Base-by-base conservation (phyloP, 1,140 invertebrate species). In the Drosophila kepulauana region DNA sequence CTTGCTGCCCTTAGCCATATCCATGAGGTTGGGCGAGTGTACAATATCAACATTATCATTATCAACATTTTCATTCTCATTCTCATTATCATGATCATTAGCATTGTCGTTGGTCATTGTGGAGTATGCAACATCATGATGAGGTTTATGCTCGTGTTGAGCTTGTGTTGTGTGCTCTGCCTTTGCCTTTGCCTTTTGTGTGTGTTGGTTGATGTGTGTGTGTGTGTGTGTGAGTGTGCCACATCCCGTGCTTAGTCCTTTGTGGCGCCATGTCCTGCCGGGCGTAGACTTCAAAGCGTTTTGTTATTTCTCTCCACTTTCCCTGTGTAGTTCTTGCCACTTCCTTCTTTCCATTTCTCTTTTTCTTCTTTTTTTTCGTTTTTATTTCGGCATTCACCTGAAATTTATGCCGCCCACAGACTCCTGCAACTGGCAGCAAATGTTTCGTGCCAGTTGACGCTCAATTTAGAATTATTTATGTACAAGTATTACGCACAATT, bases 371-470 rank as follows among this genome's bases (percentile, higher is more conserved):
- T 13, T 45, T 43, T 59, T 5, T 7, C 5, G 10, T 58, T 28
- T n/a, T 28, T 8, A 28, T 25, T 38, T 61, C 10, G 30, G 46
- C n/a, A 38, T 46, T 6, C 66, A 75, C 35, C 66, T 63, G 51
- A 28, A 62, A 67, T 59, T 46, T 45, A 51, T 57, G 51, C 72
- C 51, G 25, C 66, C 72, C 51, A 30, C 11, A 11, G 10, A 35
- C 28, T 54, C 65, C 65, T 54, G 71, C 57, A 46, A 33, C 30
- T 69, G 65, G 58, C 57, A 61, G 57, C 71, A 72, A 72, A 57
- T 74, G 71, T 68, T 74, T 68, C n/a, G 45, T 61, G 56, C 56
- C 71, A 74, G 64, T 74, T 69, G 72, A 75, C 72, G 72, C 66
- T 57, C 72, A 63, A 70, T 70, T 70, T 58, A 38, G 58, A 69